Base-by-base conservation (phyloP, 2,888 invertebrate genomes). In the Acanthosoma haemorrhoidale region DNA sequence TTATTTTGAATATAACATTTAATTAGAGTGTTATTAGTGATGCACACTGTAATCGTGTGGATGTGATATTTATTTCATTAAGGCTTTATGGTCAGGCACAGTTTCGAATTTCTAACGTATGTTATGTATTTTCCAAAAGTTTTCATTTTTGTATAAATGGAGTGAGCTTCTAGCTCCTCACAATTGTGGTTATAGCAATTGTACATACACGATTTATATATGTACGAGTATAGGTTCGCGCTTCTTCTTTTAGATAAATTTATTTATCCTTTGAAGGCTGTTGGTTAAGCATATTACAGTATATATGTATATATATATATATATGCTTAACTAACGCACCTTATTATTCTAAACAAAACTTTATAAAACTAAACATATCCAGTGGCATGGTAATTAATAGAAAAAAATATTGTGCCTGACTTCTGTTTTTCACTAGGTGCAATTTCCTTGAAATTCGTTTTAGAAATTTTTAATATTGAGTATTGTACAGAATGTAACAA, bases 1-100 rank as follows among this genome's bases (percentile, higher is more conserved):
- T 43, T 43, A 15, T 29, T 61, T 61, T 61, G 61, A 61, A 61
- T 61, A 61, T 61, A 64, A 16, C 5, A 63, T 64, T 38, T 64
- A 41, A 41, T 64, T 64, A 64, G 64, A 41, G 29, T 16, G 41
- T 64, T 64, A 39, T 64, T 64, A 67, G 57, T 67, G 21, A 67
- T 57, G 67, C 67, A 67, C 67, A 67, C 57, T 57, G 9, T 57
- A 57, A 67, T 51, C 51, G 67, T 67, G 67, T 67, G 67, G 57
- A 67, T 67, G 67, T 67, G 67, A 67, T 67, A 67, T 67, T 67
- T 67, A 67, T 67, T 67, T 67, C 51, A 32, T 67, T 67, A 67
- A 67, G 67, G 67, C 43, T 51, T 57, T 67, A 67, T 21, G 25
- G 67, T 67, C 67, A 67, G 67, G 67, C 67, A 51, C 67, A 66